A percentile compares a stretch with the other conserved stretches of the same genome.
phyloP scores from a whole-genome alignment of 2,888 invertebrate genomes.

The Metopia argyrocephala region DNA sequence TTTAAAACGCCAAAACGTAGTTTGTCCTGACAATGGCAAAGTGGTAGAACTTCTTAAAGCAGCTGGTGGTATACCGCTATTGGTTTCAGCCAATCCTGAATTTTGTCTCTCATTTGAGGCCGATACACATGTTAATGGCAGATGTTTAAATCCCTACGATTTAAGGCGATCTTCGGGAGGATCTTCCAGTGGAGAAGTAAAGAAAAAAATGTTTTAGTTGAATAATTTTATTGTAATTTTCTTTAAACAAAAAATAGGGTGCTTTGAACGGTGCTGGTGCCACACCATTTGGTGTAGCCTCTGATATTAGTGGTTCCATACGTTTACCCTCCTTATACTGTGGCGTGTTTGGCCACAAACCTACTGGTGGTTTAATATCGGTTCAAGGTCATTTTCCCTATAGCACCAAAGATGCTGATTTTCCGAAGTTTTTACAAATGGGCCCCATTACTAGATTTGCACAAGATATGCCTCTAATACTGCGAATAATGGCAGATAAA shows the following conservation, averaged over 20 bases:
- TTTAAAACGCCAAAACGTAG: constrained; percentile 79
- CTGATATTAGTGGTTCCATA: constrained; percentile 93
- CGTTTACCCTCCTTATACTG: constrained; percentile 90
- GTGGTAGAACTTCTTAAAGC: constrained; percentile 82
- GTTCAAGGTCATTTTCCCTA: constrained; percentile 83
- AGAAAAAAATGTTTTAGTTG: neutral
- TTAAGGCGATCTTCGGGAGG: constrained; percentile 87
- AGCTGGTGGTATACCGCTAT: constrained; percentile 90
- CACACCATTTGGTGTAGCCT: constrained; percentile 87
- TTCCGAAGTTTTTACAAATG: constrained; percentile 80
- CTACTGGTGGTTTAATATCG: constrained; percentile 84
- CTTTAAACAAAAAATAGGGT: too few relatives aligned
- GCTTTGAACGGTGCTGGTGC: constrained; percentile 87
- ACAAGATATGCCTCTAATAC: constrained; percentile 85
- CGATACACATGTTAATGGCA: constrained; percentile 87
- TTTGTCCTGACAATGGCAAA: constrained; percentile 84
- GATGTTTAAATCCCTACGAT: constrained; percentile 91
- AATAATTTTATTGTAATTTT: constrained; percentile 66
- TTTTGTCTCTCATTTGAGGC: constrained; percentile 94
- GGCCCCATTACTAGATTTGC: constrained; percentile 90
- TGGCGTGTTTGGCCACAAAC: constrained; percentile 93
- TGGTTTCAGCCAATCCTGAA: constrained; percentile 93
- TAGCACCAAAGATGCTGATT: constrained; percentile 78
- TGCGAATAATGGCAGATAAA: constrained; percentile 82
- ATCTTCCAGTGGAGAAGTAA: constrained; percentile 90